Conservation (phyloP, 35 echinoderm and acorn worm genomes). For the Apostichopus californicus region DNA sequence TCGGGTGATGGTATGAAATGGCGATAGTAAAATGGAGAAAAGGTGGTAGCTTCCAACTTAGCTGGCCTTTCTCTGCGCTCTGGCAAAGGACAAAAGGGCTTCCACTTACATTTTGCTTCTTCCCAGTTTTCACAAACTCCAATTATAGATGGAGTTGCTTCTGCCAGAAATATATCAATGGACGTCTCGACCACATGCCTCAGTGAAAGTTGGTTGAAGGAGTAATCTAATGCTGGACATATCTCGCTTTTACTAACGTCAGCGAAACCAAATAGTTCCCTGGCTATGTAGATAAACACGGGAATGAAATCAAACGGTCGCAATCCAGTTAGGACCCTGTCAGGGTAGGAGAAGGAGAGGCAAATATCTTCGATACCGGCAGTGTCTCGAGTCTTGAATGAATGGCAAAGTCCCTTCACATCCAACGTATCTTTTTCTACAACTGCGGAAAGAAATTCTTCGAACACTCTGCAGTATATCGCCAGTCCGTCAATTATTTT, state of each 20-base stretch:
- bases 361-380: neutral
- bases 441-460: neutral
- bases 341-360: neutral
- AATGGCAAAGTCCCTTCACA: neutral
- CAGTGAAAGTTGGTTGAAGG: neutral
- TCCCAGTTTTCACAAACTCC: neutral
- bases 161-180: neutral
- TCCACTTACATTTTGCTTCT: slow-evolving; percentile 13
- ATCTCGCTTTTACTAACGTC: slow-evolving; percentile 36
- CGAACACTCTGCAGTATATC: slow-evolving; percentile 28
- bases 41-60: neutral
- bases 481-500: slow-evolving; percentile 24
- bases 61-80: neutral
- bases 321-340: neutral
- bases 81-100: slow-evolving; percentile 20
- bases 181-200: neutral
- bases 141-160: neutral
- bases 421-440: neutral
- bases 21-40: neutral
- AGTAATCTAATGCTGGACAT: neutral
- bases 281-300: neutral
- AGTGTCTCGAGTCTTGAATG: neutral
- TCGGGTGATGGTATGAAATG: neutral
- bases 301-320: neutral
- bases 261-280: neutral